Evolutionary conservation across 2,888 invertebrate genomes (phyloP).

Genomic region (Creontiades dilutus): DNA sequence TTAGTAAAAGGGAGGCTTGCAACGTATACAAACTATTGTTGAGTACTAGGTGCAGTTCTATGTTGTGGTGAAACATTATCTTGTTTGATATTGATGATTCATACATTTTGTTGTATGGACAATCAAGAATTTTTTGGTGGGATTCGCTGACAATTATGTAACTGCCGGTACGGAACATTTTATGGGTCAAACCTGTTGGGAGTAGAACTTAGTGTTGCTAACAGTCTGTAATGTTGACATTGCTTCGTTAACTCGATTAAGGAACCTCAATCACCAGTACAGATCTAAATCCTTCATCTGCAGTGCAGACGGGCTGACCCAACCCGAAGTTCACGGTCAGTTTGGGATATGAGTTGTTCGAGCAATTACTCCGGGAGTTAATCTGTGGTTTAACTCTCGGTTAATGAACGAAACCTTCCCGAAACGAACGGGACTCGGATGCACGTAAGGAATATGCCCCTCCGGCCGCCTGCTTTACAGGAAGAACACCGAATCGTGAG

Average conservation of each 20-base stretch:
- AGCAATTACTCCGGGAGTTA: conserved; percentile 5
- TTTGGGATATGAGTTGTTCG: background rate
- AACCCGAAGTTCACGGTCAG: background rate
- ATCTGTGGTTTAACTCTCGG: background rate
- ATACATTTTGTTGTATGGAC: too few species aligned
- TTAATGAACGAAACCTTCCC: conserved; percentile 38
- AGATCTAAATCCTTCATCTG: background rate
- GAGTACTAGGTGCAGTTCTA: too few species aligned
- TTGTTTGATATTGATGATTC: too few species aligned
- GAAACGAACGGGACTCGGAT: conserved; percentile 1
- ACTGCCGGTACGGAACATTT: too few species aligned
- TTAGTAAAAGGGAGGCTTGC: too few species aligned
- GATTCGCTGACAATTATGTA: too few species aligned
- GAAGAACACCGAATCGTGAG: conserved; percentile 51
- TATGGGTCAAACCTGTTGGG: too few species aligned
- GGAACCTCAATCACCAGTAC: background rate
- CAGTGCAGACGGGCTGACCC: background rate
- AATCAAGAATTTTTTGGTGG: too few species aligned
- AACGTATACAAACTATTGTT: too few species aligned
- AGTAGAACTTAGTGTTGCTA: too few species aligned
- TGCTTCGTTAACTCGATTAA: conserved; percentile 18
- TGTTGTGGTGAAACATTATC: too few species aligned
- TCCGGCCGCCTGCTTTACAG: conserved; percentile 29
- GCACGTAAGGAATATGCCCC: conserved; percentile 25
- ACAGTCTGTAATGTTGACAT: too few species aligned